Evolutionary conservation across 2,888 invertebrate genomes (phyloP).

Genomic region (Apamea anceps): DNA sequence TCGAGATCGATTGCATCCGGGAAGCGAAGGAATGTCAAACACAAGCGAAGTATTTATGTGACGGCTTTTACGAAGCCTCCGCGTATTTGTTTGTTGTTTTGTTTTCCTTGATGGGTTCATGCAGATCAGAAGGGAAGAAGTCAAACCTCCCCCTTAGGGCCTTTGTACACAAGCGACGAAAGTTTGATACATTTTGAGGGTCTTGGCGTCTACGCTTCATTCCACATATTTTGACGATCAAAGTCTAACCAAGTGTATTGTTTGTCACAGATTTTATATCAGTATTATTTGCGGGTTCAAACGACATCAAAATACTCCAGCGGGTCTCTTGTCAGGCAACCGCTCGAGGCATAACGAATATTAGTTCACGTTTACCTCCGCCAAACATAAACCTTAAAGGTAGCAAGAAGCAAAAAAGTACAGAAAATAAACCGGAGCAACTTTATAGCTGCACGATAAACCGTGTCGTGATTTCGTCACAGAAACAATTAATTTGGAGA

Average conservation of each 20-base stretch:
- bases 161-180: conserved; percentile 40
- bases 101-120: conserved; percentile 58
- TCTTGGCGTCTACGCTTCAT: conserved; percentile 24
- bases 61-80: conserved; percentile 57
- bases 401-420: conserved; percentile 28
- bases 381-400: conserved; percentile 26
- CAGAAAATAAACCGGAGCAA: conserved; percentile 18
- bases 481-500: conserved; percentile 42
- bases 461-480: conserved; percentile 31
- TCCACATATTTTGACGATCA: conserved; percentile 22
- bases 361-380: conserved; percentile 50
- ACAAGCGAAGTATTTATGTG: conserved; percentile 63
- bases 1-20: conserved; percentile 66
- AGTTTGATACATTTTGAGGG: conserved; percentile 37
- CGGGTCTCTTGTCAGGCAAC: conserved; percentile 34
- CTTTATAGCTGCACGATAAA: conserved; percentile 45
- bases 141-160: conserved; percentile 20
- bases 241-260: conserved; percentile 19
- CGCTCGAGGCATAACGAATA: conserved; percentile 40
- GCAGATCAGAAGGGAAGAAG: conserved; percentile 55
- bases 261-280: conserved; percentile 6
- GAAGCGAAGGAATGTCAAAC: conserved; percentile 65
- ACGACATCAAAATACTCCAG: conserved; percentile 29
- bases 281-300: conserved; percentile 36
- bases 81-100: conserved; percentile 64